These are phyloP conservation scores for Eumeta japonica DNA, from an alignment of 1,140 invertebrate species.

Conservation along the genomic window DNA sequence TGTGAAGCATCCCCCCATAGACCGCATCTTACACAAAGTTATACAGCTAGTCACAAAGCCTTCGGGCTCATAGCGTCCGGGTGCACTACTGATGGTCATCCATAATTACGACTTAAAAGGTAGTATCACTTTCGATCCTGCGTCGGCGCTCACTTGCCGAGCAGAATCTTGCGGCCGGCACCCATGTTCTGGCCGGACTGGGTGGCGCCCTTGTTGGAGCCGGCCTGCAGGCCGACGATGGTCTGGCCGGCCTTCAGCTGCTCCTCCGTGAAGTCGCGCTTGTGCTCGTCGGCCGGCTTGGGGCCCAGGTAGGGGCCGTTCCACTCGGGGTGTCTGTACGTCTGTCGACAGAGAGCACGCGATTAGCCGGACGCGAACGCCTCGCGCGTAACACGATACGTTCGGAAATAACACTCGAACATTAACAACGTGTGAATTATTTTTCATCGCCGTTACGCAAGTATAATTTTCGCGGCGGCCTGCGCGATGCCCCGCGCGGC, in stretches of 20 bases:
- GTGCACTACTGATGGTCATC: slow-evolving; percentile 33
- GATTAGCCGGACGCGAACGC: too few species aligned
- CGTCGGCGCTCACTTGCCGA: slow-evolving; percentile 71
- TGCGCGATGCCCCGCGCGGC: slow-evolving; percentile 17
- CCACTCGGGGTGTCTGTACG: slow-evolving; percentile 88
- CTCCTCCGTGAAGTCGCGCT: slow-evolving; percentile 88
- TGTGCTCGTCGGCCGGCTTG: slow-evolving; percentile 87
- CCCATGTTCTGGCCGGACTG: slow-evolving; percentile 92
- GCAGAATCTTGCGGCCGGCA: slow-evolving; percentile 83
- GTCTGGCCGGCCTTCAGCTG: slow-evolving; percentile 86
- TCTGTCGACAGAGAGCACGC: slow-evolving; percentile 63
- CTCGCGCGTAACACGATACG: background rate
- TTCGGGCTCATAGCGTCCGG: slow-evolving; percentile 25
- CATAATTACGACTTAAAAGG: slow-evolving; percentile 37
- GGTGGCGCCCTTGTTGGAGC: slow-evolving; percentile 92
- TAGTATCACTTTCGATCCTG: slow-evolving; percentile 46
- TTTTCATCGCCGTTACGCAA: slow-evolving; percentile 4
- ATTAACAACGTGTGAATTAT: slow-evolving; percentile 4
- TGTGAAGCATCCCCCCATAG: background rate
- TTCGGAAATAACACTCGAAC: background rate
- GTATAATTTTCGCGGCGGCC: slow-evolving; percentile 12
- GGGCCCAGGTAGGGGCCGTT: slow-evolving; percentile 85
- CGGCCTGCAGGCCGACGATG: slow-evolving; percentile 91
- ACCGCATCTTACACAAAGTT: background rate
- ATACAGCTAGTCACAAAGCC: background rate